These are phyloP conservation scores for Pterostichus niger DNA, from an alignment of 2,888 invertebrate genomes.

Conservation along the genomic window DNA sequence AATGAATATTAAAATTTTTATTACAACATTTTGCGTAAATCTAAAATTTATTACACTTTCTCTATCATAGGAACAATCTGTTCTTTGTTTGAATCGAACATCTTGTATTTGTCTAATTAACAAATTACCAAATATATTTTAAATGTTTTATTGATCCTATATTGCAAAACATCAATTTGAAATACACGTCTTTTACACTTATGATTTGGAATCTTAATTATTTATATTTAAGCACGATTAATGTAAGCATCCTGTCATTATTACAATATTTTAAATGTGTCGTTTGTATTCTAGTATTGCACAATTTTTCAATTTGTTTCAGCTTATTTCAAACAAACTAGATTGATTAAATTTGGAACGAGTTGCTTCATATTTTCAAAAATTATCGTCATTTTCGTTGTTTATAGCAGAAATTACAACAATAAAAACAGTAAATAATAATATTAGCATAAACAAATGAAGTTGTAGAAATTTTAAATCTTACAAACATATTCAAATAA, in stretches of 20 bases:
- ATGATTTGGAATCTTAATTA: slow-evolving; percentile 15
- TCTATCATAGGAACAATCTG: slow-evolving; percentile 22
- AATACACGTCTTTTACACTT: background rate
- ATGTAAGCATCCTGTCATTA: background rate
- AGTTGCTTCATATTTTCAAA: too few species aligned
- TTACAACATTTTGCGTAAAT: slow-evolving; percentile 52
- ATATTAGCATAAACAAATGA: too few species aligned
- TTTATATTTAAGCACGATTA: background rate
- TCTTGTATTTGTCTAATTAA: background rate
- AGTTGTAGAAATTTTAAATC: too few species aligned
- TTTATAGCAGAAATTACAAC: too few species aligned
- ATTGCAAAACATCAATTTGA: slow-evolving; percentile 20
- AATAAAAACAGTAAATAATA: too few species aligned
- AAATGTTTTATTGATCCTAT: background rate
- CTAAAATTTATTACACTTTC: slow-evolving; percentile 54
- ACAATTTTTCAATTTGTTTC: too few species aligned
- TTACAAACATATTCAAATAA: too few species aligned
- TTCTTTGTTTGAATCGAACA: slow-evolving; percentile 5
- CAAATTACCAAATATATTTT: slow-evolving; percentile 1
- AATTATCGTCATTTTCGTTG: too few species aligned
- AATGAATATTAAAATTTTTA: slow-evolving; percentile 33
- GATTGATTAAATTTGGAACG: too few species aligned
- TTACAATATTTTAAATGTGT: background rate
- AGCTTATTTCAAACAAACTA: too few species aligned
- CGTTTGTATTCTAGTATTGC: too few species aligned